phyloP scores from a whole-genome alignment of 2,113 vertebrate species.

The Plecotus auritus region DNA sequence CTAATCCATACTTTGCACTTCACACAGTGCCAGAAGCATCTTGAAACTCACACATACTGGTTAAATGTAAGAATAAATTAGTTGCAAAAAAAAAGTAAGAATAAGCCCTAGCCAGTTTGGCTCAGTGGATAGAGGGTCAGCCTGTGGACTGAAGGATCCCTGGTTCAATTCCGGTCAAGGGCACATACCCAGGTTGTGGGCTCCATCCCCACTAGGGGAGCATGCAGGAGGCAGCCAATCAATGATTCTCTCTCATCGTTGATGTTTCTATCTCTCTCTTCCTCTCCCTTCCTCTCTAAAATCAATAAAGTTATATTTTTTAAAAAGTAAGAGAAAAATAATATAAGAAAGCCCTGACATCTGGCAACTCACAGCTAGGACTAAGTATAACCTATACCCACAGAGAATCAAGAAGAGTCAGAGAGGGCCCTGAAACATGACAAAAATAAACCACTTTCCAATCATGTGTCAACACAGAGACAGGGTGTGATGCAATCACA shows the following conservation, averaged over 20 bases:
- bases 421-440: too few species aligned
- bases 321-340: neutral
- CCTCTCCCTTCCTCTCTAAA: too few species aligned
- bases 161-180: too few species aligned
- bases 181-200: too few species aligned
- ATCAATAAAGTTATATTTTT: too few species aligned
- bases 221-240: too few species aligned
- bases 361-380: neutral
- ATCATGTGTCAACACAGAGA: neutral
- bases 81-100: neutral
- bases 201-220: too few species aligned
- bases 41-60: neutral
- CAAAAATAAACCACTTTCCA: neutral
- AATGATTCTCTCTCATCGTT: too few species aligned
- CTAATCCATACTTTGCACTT: neutral
- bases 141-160: too few species aligned
- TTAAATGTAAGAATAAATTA: neutral
- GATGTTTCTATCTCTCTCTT: too few species aligned
- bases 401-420: neutral
- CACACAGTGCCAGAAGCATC: neutral
- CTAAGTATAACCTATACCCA: neutral
- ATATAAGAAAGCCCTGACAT: neutral
- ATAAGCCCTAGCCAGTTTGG: neutral
- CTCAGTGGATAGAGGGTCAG: too few species aligned
- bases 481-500: neutral